Evolutionary conservation across 2,113 vertebrate species (phyloP), one percentile per base, ranked within the genome.

Genomic region (Alethe castanea): DNA sequence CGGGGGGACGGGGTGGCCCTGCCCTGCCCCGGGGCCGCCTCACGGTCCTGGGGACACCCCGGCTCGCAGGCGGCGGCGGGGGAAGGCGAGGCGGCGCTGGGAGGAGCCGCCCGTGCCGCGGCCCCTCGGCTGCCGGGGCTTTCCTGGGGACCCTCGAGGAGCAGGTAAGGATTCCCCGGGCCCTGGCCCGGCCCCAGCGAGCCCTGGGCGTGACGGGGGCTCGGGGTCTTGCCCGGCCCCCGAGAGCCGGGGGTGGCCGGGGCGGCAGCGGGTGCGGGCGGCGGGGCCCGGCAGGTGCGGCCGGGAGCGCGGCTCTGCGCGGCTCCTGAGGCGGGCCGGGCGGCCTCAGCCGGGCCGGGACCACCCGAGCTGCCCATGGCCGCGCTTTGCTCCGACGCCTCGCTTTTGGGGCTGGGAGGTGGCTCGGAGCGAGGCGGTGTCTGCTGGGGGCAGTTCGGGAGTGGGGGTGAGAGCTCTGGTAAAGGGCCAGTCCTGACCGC

Each of bases 41-140:
- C 54, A 1, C 4, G 4, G 6, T 3, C 2, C 18, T 1, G 18
- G 42, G 20, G 20, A 0, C 26, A 3, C 1, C 2, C 22, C 0
- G 23, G 29, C 14, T 31, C 1, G 59, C 23, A 0, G 29, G 54
- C 9, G 10, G 66, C 52, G 8, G 19, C 18, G 8, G 11, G 47
- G 47, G 8, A 29, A 6, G 4, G 15, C 5, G 87, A 52, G 26
- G 26, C 6, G 5, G 4, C 7, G 9, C 14, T 2, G 69, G 19
- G 19, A 19, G 20, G 19, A 77, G 54, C 69, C 35, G 76, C 8
- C 40, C 14, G 25, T 6, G 20, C 5, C 4, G 38, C 33, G 2
- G 5, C 28, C 20, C 44, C 36, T 50, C 25, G 25, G 36, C 14
- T 22, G 61, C 53, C 26, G 11, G n/a, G 33, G 5, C 40, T 45